Conservation (phyloP, 2,797 vertebrate species). For the Hyperoplus lanceolatus region DNA sequence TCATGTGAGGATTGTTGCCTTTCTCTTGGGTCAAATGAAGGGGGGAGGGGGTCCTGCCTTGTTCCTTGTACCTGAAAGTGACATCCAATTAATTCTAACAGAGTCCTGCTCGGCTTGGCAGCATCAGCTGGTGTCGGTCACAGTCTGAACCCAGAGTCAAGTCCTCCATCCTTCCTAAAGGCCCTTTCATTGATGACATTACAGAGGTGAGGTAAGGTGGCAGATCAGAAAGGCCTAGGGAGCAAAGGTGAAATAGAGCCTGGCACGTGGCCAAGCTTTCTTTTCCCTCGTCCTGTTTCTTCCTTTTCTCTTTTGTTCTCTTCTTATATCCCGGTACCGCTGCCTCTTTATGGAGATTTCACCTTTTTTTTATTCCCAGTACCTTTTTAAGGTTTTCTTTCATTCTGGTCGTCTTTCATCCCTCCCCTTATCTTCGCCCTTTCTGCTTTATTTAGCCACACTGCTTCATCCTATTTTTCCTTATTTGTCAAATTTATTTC, state of each 20-base stretch:
- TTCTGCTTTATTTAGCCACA: constrained; percentile 10
- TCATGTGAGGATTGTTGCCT: background rate
- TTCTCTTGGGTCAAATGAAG: constrained; percentile 7
- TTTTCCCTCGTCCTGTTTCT: constrained; percentile 18
- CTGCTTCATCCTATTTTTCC: constrained; percentile 12
- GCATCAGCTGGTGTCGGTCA: constrained; percentile 72
- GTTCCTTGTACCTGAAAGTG: constrained; percentile 67
- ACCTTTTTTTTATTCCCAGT: constrained; percentile 15
- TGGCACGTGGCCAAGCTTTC: constrained; percentile 65
- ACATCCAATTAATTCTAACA: constrained; percentile 78
- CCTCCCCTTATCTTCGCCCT: background rate
- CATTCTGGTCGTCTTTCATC: constrained; percentile 28
- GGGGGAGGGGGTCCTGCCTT: constrained; percentile 7
- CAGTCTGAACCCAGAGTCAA: constrained; percentile 71
- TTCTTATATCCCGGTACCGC: background rate
- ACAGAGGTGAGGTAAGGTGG: constrained; percentile 77
- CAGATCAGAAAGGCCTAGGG: constrained; percentile 67
- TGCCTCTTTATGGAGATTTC: constrained; percentile 22
- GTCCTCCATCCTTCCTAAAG: constrained; percentile 77
- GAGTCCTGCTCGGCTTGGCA: constrained; percentile 67
- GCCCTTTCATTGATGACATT: constrained; percentile 83
- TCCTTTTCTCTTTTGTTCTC: constrained; percentile 14
- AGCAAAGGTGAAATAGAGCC: constrained; percentile 77
- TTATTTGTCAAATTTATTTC: constrained; percentile 19
- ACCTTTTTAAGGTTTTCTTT: constrained; percentile 35